Evolutionary conservation across 1,140 invertebrate genomes (phyloP).

Genomic region (Euborellia annulipes): DNA sequence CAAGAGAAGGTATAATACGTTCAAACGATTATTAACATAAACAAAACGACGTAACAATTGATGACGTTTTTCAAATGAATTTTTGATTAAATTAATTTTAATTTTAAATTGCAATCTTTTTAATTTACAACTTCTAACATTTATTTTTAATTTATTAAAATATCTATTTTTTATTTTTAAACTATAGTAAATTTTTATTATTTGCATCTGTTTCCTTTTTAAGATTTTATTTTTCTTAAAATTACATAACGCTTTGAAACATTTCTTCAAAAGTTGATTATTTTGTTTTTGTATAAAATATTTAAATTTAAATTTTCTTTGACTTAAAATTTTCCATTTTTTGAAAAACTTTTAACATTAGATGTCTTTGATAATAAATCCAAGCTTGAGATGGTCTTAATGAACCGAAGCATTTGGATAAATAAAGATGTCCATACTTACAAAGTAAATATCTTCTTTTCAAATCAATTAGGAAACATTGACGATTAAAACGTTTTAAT

Average conservation of each 20-base stretch:
- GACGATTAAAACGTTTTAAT: no score
- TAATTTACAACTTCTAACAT: neutral
- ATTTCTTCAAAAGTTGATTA: constrained; percentile 8
- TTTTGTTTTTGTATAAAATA: constrained; percentile 10
- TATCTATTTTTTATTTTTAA: constrained; percentile 12
- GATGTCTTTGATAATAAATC: constrained; percentile 6
- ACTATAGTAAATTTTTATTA: constrained; percentile 8
- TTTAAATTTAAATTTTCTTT: constrained; percentile 9
- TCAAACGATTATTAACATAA: neutral
- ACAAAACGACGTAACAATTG: neutral
- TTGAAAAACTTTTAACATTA: constrained; percentile 12
- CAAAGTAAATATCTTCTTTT: neutral
- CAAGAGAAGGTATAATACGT: neutral
- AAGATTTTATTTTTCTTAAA: constrained; percentile 6
- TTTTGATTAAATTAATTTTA: constrained; percentile 1
- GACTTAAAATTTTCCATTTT: constrained; percentile 6
- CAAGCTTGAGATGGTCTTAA: constrained; percentile 3
- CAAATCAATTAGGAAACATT: no score
- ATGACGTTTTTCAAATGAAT: neutral
- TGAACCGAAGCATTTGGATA: neutral
- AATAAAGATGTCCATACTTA: constrained; percentile 7
- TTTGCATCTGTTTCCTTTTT: constrained; percentile 6
- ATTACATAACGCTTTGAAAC: constrained; percentile 11
- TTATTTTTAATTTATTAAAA: constrained; percentile 4
- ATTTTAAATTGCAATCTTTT: neutral